A percentile compares a stretch with the other conserved stretches of the same genome.
Evolutionary conservation across 2,888 invertebrate species (phyloP).

Genomic region (Himalopsyche tibetana): DNA sequence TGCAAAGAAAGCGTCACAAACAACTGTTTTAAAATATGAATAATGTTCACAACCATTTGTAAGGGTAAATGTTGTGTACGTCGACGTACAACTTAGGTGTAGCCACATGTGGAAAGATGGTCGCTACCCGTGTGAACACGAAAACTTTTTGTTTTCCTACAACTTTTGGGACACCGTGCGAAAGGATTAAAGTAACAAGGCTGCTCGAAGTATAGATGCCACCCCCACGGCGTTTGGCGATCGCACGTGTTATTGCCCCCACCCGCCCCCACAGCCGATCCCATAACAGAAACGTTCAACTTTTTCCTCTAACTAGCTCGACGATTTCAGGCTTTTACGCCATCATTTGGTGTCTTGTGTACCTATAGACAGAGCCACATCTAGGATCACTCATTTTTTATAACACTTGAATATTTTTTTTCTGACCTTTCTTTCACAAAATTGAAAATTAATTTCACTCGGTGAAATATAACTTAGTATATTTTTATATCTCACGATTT

Average conservation of each 20-base stretch:
- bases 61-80: background rate
- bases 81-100: background rate
- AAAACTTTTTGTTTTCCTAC: slow-evolving; percentile 36
- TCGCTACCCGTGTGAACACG: slow-evolving; percentile 30
- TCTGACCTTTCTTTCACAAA: too few relatives aligned
- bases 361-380: background rate
- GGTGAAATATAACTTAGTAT: too few relatives aligned
- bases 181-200: slow-evolving; percentile 42
- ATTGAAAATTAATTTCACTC: too few relatives aligned
- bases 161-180: slow-evolving; percentile 43
- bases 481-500: too few relatives aligned
- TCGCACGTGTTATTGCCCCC: slow-evolving; percentile 39
- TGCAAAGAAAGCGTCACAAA: background rate
- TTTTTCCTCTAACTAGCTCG: slow-evolving; percentile 41
- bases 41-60: background rate
- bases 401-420: too few relatives aligned
- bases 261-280: slow-evolving; percentile 23
- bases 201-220: slow-evolving; percentile 38
- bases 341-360: slow-evolving; percentile 29
- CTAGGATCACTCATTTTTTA: background rate
- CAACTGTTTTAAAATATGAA: slow-evolving; percentile 1
- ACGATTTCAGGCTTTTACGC: slow-evolving; percentile 38
- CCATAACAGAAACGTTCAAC: slow-evolving; percentile 35
- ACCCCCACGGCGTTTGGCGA: slow-evolving; percentile 37
- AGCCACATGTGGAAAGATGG: slow-evolving; percentile 40